Base-by-base conservation (phyloP, 2,888 invertebrate species). In the Sphaerophoria rueppellii region DNA sequence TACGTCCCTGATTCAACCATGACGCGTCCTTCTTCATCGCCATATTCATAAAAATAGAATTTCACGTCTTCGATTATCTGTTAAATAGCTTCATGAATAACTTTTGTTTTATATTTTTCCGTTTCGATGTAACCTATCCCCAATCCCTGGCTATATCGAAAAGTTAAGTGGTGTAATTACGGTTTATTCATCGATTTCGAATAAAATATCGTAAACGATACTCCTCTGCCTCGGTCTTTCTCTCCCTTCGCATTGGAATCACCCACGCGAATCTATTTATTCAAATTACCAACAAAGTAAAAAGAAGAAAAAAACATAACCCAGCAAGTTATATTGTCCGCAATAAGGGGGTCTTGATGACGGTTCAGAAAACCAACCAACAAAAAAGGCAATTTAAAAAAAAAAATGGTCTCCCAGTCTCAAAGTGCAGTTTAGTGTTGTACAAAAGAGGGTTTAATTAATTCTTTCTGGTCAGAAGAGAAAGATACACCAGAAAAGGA, bases 391-490 rank as follows among this genome's bases (percentile, higher is more conserved):
- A 3, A n/a, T 43, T 12, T 6, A 50, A 35, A 12, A 40, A 16
- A 52, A 58, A 40, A 67, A 70, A 52, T 24, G 24, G 24, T 24
- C 24, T 24, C 24, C 24, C 24, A 48, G 32, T 60, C 70, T 63
- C 61, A 73, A 82, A 82, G 82, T 82, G 82, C 74, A 82, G 82
- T 82, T 78, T 82, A 82, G 79, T 82, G 79, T 82, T 70, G 82
- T 6, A 79, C 70, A 79, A 79, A 79, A 79, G 70, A 71, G 63
- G 82, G 70, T 71, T 82, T 82, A 78, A 82, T 82, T 78, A 78
- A 74, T 70, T 79, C 65, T 52, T 52, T 67, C 57, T 65, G 48
- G 35, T 65, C 65, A 65, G 40, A 24, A 24, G 24, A 24, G 32
- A 60, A 24, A 12, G n/a, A n/a, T n/a, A 2, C 16, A 57, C n/a